Evolutionary conservation across 1,140 invertebrate species (phyloP).

Genomic region (Dreissena polymorpha): DNA sequence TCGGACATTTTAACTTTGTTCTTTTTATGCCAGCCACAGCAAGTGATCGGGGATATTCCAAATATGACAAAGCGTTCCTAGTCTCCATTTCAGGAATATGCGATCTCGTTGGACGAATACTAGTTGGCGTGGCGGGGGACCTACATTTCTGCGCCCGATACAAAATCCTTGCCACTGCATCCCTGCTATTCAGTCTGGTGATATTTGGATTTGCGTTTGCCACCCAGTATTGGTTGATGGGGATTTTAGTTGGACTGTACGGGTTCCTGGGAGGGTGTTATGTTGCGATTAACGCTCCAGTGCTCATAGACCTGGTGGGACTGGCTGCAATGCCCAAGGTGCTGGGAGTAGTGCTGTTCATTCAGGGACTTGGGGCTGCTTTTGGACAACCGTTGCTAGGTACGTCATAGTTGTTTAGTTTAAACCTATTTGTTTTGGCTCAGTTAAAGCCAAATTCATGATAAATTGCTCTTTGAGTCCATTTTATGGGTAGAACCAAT

Average conservation of each 20-base stretch:
- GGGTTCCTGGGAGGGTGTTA: slow-evolving; percentile 71
- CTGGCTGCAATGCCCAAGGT: slow-evolving; percentile 65
- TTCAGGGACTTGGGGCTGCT: slow-evolving; percentile 70
- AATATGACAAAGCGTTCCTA: slow-evolving; percentile 67
- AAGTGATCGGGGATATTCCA: slow-evolving; percentile 47
- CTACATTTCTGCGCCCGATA: slow-evolving; percentile 63
- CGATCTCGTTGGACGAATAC: slow-evolving; percentile 67
- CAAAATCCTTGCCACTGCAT: slow-evolving; percentile 62
- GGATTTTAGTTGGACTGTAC: slow-evolving; percentile 63
- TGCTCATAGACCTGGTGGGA: slow-evolving; percentile 72
- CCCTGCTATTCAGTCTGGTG: slow-evolving; percentile 60
- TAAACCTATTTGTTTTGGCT: too few species aligned
- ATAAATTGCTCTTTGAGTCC: too few species aligned
- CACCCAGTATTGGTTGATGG: slow-evolving; percentile 59
- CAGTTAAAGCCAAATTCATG: too few species aligned
- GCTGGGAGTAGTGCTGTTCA: slow-evolving; percentile 66
- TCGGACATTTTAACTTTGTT: slow-evolving; percentile 74
- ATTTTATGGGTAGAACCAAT: too few species aligned
- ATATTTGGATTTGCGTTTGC: slow-evolving; percentile 64
- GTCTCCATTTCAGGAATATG: slow-evolving; percentile 69
- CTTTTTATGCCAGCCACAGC: slow-evolving; percentile 68
- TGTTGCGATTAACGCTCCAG: slow-evolving; percentile 65
- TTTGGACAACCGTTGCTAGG: slow-evolving; percentile 72
- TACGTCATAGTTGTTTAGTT: slow-evolving; percentile 36
- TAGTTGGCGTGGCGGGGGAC: slow-evolving; percentile 66